Base-by-base conservation (phyloP, 2,797 vertebrate genomes). In the Heliangelus exortis region DNA sequence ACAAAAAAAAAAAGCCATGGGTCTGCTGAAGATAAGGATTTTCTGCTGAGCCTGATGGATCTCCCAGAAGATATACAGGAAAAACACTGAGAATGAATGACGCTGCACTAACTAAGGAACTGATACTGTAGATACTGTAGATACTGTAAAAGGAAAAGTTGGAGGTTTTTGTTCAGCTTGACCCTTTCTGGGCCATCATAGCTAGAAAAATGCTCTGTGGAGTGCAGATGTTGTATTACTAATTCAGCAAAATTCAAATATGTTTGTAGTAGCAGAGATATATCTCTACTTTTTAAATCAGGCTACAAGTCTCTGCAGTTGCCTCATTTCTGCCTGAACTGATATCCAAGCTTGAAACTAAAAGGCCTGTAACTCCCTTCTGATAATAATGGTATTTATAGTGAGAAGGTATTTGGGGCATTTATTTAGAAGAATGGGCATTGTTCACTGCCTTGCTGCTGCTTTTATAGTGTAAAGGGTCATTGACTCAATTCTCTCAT, bases 341-440 rank as follows among this genome's bases (percentile, higher is more conserved):
- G 65, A 79, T 34, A 65, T 50, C 47, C 68, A 77, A 43, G 75
- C 72, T 4, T 95, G 89, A 91, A 89, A 87, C 15, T 26, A 62
- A 77, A 76, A 47, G 31, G 43, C 74, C 75, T 89, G 61, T 87
- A 92, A 68, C 36, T 95, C 41, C 47, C 41, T 87, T 87, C 29
- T 80, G 50, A 54, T 87, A 89, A 87, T 63, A 71, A 83, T 43
- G 33, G 16, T 65, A 54, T 81, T 88, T 80, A 50, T 19, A 81
- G 55, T n/a, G 65, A 71, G 45, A 50, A 57, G 50, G 21, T 87
- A 41, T 89, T 84, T 67, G 67, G 84, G 34, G 43, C 63, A 77
- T 87, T 93, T n/a, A 17, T 92, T 66, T 75, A 89, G 59, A 83
- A 93, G 76, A 95, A 92, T 39, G 57, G 63, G 36, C 75, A 57